Base-by-base conservation (phyloP, 2,113 vertebrate species). In the Gymnocephalus cernua region DNA sequence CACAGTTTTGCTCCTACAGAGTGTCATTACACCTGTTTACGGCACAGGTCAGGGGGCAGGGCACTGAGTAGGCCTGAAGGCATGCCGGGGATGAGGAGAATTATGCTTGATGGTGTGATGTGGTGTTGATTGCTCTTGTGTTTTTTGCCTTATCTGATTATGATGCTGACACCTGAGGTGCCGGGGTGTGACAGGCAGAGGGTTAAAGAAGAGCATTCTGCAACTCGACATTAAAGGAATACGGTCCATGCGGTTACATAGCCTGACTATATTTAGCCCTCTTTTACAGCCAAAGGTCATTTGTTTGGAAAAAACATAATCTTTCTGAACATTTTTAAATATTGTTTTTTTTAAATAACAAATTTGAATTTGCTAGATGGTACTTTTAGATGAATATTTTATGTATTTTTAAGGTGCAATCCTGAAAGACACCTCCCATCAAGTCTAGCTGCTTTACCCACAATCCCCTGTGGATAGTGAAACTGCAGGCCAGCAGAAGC, bases 1-100 rank as follows among this genome's bases (percentile, higher is more conserved):
- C 88, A 88, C 85, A 82, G 88, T 82, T 66, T 78, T 38, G 50
- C 76, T 77, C 72, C 70, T 65, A 44, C 47, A 54, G 72, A 41
- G 62, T 75, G 76, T 70, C 77, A 74, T 81, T 76, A 45, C 71
- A 72, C 67, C 79, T 88, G 90, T 88, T 93, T 92, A 92, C 66
- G 64, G 74, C 66, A 18, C 29, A 86, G 91, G 90, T 93, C 86
- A 92, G 57, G 45, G 84, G 89, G 48, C 87, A 82, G 73, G 68
- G 62, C 72, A 50, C 68, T 15, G 54, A 70, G 72, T 8, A n/a
- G 47, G 70, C 38, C 29, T n/a, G 25, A 59, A 77, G 74, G 76
- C 29, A 87, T 66, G 53, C 54, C 27, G 25, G 62, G 67, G 68
- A 83, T 67, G 69, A 79, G 48, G 56, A 4, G 65, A 61, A 80